These are phyloP conservation scores for Hirundo rustica DNA, from an alignment of 2,797 vertebrate genomes.

Conservation along the genomic window DNA sequence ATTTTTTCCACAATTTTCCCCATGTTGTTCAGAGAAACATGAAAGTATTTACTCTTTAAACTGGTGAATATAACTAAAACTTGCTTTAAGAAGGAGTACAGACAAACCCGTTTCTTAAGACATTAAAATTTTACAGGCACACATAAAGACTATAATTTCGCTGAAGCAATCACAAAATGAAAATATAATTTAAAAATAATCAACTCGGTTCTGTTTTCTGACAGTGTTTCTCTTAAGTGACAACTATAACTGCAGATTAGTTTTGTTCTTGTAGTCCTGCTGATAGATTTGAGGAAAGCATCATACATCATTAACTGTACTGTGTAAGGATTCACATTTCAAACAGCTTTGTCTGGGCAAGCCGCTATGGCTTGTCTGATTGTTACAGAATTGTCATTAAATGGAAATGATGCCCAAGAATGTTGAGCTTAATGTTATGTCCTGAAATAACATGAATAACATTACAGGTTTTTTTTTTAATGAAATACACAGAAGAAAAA, in stretches of 20 bases:
- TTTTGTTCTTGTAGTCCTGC: background rate
- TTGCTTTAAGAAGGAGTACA: background rate
- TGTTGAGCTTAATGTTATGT: background rate
- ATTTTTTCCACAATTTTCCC: background rate
- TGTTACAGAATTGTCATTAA: slow-evolving; percentile 11
- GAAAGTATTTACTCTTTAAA: background rate
- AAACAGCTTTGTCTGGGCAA: slow-evolving; percentile 13
- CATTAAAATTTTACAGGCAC: background rate
- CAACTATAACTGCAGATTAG: slow-evolving; percentile 58
- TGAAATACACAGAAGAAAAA: background rate
- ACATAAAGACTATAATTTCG: background rate
- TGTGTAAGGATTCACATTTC: background rate
- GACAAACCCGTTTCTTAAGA: background rate
- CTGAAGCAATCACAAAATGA: background rate
- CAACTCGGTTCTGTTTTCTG: background rate
- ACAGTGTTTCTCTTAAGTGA: background rate
- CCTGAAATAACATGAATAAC: slow-evolving; percentile 9
- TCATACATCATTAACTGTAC: slow-evolving; percentile 32
- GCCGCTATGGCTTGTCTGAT: background rate
- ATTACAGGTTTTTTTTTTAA: slow-evolving; percentile 1
- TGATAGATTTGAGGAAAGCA: slow-evolving; percentile 20
- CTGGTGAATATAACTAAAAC: background rate
- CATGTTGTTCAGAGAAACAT: background rate
- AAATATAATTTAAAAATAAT: slow-evolving; percentile 1
- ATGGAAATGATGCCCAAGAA: background rate